Evolutionary conservation across 2,113 vertebrate genomes (phyloP).

Genomic region (Psephotus haematonotus): DNA sequence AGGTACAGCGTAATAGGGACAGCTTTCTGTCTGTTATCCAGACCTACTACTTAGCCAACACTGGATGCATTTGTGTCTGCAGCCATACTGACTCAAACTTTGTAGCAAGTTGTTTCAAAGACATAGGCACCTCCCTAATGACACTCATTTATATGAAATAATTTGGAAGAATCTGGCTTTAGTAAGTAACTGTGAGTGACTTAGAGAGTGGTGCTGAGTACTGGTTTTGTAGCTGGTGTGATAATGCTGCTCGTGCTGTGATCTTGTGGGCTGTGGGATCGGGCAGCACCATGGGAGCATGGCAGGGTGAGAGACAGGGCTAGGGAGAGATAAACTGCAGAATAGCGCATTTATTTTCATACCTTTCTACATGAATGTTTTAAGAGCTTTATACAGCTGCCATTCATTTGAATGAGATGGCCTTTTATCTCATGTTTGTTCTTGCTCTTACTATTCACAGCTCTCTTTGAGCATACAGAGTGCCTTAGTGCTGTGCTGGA

Average conservation of each 20-base stretch:
- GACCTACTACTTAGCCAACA: neutral
- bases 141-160: neutral
- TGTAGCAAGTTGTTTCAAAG: neutral
- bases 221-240: neutral
- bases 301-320: neutral
- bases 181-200: neutral
- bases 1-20: neutral
- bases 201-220: accelerated
- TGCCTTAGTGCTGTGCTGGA: neutral
- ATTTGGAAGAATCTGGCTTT: conserved; percentile 8
- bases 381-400: neutral
- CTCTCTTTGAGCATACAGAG: neutral
- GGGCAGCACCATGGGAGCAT: accelerated
- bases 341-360: neutral
- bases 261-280: accelerated
- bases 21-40: neutral
- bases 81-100: neutral
- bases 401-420: neutral
- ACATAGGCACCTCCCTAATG: neutral
- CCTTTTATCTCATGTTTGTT: neutral
- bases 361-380: neutral
- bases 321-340: neutral
- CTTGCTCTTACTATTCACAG: neutral
- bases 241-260: neutral
- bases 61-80: neutral